phyloP scores from a whole-genome alignment of 1,140 invertebrate species.

The Diorhabda carinulata region DNA sequence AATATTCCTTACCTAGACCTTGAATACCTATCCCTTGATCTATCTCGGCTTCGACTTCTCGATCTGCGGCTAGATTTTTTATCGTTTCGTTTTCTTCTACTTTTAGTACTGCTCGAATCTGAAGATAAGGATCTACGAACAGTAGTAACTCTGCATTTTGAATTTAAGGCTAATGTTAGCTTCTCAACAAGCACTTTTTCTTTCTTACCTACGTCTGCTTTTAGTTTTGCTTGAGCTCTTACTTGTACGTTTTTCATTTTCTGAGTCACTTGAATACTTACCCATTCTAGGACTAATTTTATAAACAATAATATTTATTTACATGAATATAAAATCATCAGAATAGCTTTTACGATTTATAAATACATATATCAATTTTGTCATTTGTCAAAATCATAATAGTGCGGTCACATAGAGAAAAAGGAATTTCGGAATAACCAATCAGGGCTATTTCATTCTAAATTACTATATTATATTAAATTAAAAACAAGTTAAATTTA shows the following conservation, averaged over 20 bases:
- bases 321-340: no score
- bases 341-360: no score
- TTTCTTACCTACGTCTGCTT: conserved; percentile 38
- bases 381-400: no score
- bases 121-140: conserved; percentile 37
- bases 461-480: no score
- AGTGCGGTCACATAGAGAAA: no score
- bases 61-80: conserved; percentile 29
- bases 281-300: conserved; percentile 29
- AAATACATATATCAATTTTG: no score
- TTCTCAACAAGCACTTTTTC: conserved; percentile 17
- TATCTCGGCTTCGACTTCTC: conserved; percentile 30
- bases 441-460: no score
- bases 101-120: conserved; percentile 35
- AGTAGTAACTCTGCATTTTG: conserved; percentile 21
- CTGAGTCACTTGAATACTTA: conserved; percentile 45
- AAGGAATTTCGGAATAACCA: no score
- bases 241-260: conserved; percentile 36
- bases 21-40: conserved; percentile 25
- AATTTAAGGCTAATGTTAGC: conserved; percentile 12
- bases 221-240: conserved; percentile 38
- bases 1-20: neutral
- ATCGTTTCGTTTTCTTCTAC: conserved; percentile 27
- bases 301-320: no score
- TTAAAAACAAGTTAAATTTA: no score